Evolutionary conservation across 2,797 vertebrate species (phyloP).

Genomic region (Microcaecilia unicolor): DNA sequence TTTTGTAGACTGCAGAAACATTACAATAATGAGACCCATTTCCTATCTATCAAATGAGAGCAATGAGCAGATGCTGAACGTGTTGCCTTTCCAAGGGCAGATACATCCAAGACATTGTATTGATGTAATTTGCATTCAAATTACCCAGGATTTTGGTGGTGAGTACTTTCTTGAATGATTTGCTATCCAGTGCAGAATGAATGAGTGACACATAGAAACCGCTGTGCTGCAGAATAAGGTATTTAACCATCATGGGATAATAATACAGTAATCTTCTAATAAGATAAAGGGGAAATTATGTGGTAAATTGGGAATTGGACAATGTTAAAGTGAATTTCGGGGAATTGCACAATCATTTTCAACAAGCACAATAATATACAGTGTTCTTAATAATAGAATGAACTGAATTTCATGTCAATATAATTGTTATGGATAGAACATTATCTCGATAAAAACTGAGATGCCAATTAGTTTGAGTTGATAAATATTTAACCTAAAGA

Average conservation of each 20-base stretch:
- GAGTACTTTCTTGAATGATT: conserved; percentile 35
- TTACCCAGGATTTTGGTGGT: conserved; percentile 20
- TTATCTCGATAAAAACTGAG: not conserved
- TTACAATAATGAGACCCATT: no score
- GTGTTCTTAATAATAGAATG: conserved; percentile 18
- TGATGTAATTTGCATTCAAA: conserved; percentile 38
- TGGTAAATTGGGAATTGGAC: not conserved
- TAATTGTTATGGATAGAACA: conserved; percentile 10
- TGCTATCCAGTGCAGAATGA: conserved; percentile 30
- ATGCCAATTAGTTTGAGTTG: no score
- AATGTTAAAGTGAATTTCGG: conserved; percentile 11
- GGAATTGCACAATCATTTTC: conserved; percentile 12
- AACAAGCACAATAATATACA: conserved; percentile 4
- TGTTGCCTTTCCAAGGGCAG: conserved; percentile 23
- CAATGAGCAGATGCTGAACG: conserved; percentile 9
- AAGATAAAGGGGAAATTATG: not conserved
- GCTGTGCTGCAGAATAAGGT: conserved; percentile 9
- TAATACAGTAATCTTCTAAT: conserved; percentile 9
- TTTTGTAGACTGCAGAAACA: no score
- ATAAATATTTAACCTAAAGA: no score
- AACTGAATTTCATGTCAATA: conserved; percentile 17
- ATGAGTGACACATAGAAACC: conserved; percentile 4
- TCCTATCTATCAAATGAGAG: no score
- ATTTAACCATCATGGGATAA: conserved; percentile 18
- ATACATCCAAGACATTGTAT: conserved; percentile 27